Evolutionary conservation across 2,888 invertebrate species (phyloP), one percentile per base, ranked within the genome.

Genomic region (Flabesymbios commensalis): DNA sequence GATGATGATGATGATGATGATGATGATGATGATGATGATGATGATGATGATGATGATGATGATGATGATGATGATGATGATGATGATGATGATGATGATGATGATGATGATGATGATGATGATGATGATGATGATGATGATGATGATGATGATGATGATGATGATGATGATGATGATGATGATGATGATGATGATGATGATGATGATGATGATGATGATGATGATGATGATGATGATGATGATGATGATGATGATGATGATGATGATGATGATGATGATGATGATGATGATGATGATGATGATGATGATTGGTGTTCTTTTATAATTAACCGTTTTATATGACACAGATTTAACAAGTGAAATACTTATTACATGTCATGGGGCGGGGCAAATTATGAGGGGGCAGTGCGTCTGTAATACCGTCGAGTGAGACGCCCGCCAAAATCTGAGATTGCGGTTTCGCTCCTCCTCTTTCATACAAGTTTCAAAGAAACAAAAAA

Each of bases 11-110:
- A 43, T 56, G 45, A 56, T 29, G 45, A 43, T 45, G 56, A 43
- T 56, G 56, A 28, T 5, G 56, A 56, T 45, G 31, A 56, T 56
- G 45, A 56, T 56, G 56, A 56, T 45, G 56, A 56, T 28, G 56
- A 10, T 14, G 56, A 45, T 45, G 56, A 45, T 29, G 56, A 45
- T 45, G 56, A 45, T 19, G 42, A 43, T 31, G 56, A 45, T 29
- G 55, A 55, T 39, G n/a, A n/a, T n/a, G n/a, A n/a, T n/a, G n/a
- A n/a, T n/a, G n/a, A n/a, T n/a, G n/a, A n/a, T n/a, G 47, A 22
- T 29, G 26, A 41, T 29, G 24, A 26, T 17, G 55, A 55, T 42
- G 55, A 55, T 2, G 55, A 55, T 3, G 55, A 43, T 3, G 55
- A 55, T 24, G 55, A 55, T 24, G 55, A 43, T 17, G 55, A 55